Percentiles rank a stretch among this genome's conserved stretches.
Conservation (phyloP, 2,888 invertebrate species). For the Neuroscelio doddi region DNA sequence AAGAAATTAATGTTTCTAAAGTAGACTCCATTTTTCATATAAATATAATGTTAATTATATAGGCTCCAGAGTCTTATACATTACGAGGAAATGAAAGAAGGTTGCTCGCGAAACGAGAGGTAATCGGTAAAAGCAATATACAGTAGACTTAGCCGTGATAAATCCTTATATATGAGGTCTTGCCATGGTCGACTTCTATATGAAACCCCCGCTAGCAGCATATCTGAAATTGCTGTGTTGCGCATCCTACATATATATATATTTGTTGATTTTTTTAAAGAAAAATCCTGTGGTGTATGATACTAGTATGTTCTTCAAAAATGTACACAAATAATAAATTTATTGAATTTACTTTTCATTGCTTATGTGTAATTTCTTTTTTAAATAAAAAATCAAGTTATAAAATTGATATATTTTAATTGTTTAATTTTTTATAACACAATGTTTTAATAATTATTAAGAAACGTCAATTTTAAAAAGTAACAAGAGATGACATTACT, state of each 20-base stretch:
- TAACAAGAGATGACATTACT: constrained; percentile 35
- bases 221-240: constrained; percentile 66
- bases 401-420: too few species aligned
- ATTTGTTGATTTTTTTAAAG: too few species aligned
- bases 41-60: constrained; percentile 21
- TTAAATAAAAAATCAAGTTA: too few species aligned
- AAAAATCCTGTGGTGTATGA: constrained; percentile 10
- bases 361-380: too few species aligned
- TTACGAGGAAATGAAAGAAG: constrained; percentile 35
- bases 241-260: too few species aligned
- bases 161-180: constrained; percentile 72
- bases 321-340: too few species aligned
- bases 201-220: constrained; percentile 66
- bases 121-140: constrained; percentile 70
- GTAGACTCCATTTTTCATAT: too few species aligned
- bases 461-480: constrained; percentile 19
- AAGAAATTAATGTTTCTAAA: too few species aligned
- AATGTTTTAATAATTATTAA: background rate
- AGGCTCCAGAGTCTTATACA: constrained; percentile 18
- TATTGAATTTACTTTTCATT: too few species aligned
- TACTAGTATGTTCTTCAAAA: too few species aligned
- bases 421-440: too few species aligned
- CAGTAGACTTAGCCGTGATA: constrained; percentile 71
- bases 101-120: constrained; percentile 41
- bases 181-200: constrained; percentile 66